Base-by-base conservation (phyloP, 2,797 vertebrate species). In the Stomatorhinus walkeri region DNA sequence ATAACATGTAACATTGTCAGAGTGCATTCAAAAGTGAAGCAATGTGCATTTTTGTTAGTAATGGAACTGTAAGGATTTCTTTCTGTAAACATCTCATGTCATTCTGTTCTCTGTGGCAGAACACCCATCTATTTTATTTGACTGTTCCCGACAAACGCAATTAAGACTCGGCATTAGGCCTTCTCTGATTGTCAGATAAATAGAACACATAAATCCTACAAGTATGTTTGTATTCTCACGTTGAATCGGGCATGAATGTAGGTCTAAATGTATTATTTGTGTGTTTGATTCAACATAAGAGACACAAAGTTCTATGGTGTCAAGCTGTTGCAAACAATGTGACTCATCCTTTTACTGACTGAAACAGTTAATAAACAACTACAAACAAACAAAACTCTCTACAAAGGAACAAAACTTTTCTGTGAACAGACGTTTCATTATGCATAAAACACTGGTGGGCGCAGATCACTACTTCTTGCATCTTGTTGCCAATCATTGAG, bases 381-480 rank as follows among this genome's bases (percentile, higher is more conserved):
- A n/a, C 40, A 79, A n/a, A 79, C 72, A 79, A 72, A 79, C 72
- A 46, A 79, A 46, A 46, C 72, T 40, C 16, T 79, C 19, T 46
- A 79, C 72, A 79, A 79, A 79, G 72, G 40, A 79, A 46, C 36
- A 79, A 79, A 79, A 40, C 72, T 79, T 79, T 79, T 40, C 16
- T 46, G 36, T 43, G 72, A 79, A 46, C 40, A 79, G 72, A 46
- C 40, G 72, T 79, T 79, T 79, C 72, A 79, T 79, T 46, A 79
- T 79, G 36, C 72, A 79, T 79, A 28, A 79, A 40, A 79, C 72
- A 79, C 36, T 79, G 36, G 36, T 40, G 72, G 72, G 40, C 19
- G 72, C 72, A 72, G 64, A 79, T 43, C 72, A 43, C 16, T 79
- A 43, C 72, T 79, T 79, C 72, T 79, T 79, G 72, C 72, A 79